These are phyloP conservation scores for Callipepla squamata DNA, from an alignment of 2,113 vertebrate genomes.

Conservation along the genomic window DNA sequence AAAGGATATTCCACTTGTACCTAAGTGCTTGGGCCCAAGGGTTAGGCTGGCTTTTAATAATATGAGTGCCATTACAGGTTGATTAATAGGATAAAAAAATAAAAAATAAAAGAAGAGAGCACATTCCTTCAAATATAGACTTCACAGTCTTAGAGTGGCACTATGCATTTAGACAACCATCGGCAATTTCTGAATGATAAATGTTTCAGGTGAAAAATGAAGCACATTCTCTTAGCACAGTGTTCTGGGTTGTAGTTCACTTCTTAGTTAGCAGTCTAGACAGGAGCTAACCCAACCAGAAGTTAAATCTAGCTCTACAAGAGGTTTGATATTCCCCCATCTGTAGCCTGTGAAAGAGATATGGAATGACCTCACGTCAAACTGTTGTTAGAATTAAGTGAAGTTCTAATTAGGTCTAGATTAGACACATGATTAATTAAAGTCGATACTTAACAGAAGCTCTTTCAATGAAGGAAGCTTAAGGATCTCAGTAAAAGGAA, in stretches of 20 bases:
- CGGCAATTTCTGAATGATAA: background rate
- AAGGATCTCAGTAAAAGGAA: background rate
- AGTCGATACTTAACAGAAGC: background rate
- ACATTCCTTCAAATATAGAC: background rate
- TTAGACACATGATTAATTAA: conserved; percentile 13
- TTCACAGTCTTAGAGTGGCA: background rate
- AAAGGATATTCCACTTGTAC: background rate
- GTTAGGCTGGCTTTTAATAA: background rate
- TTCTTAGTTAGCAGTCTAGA: background rate
- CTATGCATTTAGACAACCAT: background rate
- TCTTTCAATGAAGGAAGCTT: background rate
- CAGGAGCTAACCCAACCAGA: background rate
- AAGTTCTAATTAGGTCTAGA: conserved; percentile 4
- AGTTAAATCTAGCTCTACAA: background rate
- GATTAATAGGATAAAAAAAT: background rate
- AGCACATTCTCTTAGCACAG: background rate
- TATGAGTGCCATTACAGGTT: background rate
- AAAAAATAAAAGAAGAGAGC: background rate
- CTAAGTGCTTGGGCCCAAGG: background rate
- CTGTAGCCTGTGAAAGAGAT: background rate
- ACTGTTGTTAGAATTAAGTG: background rate
- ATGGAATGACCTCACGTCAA: background rate
- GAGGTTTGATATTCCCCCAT: background rate
- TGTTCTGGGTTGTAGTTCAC: background rate
- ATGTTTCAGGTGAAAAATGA: background rate